Conservation (phyloP, 2,888 invertebrate genomes). For the Coelopa pilipes region DNA sequence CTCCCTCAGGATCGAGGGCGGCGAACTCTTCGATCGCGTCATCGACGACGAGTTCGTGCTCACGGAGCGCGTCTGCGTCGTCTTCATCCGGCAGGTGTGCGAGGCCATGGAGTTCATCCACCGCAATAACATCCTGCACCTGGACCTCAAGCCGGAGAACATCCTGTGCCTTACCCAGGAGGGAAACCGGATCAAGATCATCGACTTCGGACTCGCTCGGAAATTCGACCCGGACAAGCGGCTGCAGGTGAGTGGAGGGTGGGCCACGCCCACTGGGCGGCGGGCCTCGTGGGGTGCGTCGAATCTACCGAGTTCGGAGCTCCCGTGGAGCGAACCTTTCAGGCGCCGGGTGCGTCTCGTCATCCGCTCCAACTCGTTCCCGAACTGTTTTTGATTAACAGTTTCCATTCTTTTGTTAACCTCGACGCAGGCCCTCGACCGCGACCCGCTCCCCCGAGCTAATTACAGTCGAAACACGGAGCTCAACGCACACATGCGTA, state of each 20-base stretch:
- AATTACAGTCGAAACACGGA: neutral
- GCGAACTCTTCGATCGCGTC: slow-evolving; percentile 97
- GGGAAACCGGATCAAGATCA: slow-evolving; percentile 98
- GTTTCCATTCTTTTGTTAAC: too few species aligned
- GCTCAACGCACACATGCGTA: slow-evolving; percentile 33
- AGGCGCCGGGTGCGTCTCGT: too few species aligned
- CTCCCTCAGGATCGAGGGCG: slow-evolving; percentile 88
- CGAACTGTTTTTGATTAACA: too few species aligned
- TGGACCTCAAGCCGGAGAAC: slow-evolving; percentile 99
- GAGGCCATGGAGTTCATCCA: slow-evolving; percentile 98
- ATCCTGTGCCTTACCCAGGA: slow-evolving; percentile 94
- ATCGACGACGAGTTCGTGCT: slow-evolving; percentile 98
- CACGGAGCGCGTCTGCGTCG: slow-evolving; percentile 95
- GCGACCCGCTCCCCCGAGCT: too few species aligned
- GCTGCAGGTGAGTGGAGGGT: slow-evolving; percentile 71
- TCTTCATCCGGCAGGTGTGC: slow-evolving; percentile 97
- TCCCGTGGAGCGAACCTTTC: too few species aligned
- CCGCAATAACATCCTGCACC: slow-evolving; percentile 91
- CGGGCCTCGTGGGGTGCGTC: too few species aligned
- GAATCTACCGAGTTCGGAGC: too few species aligned
- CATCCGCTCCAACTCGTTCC: too few species aligned
- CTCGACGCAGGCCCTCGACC: too few species aligned
- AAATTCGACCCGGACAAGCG: slow-evolving; percentile 92
- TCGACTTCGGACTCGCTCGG: slow-evolving; percentile 96
- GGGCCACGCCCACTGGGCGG: too few species aligned